A percentile compares a stretch with the other conserved stretches of the same genome.
Conservation (phyloP, 2,113 vertebrate genomes). For the Zosterops lateralis region DNA sequence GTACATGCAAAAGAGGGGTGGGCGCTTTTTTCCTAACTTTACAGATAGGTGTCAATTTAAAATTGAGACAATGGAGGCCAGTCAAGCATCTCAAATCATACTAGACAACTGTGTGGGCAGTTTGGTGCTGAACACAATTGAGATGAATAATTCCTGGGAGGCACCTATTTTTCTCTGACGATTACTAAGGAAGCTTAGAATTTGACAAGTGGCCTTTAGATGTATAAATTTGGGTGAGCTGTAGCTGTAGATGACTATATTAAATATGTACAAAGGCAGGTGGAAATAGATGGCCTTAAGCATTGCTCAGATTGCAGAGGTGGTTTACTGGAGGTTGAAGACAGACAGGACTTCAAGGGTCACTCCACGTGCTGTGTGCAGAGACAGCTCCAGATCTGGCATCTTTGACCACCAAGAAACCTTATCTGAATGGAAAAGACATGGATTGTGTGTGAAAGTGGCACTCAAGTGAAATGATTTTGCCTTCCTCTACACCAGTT, state of each 20-base stretch:
- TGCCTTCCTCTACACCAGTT: not conserved
- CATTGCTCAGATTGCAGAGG: not conserved
- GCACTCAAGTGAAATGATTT: not conserved
- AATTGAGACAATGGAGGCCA: slow-evolving; percentile 24
- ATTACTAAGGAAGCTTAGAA: slow-evolving; percentile 21
- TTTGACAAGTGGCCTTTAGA: slow-evolving; percentile 43
- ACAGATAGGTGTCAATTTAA: not conserved
- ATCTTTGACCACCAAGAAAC: not conserved
- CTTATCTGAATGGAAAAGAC: not conserved
- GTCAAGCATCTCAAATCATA: slow-evolving; percentile 41
- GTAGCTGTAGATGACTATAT: not conserved
- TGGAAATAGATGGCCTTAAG: not conserved
- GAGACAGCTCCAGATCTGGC: not conserved
- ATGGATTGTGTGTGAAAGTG: not conserved
- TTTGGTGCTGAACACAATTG: slow-evolving; percentile 27
- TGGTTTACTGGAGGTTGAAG: not conserved
- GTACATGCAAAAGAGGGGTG: not conserved
- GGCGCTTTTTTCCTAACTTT: not conserved
- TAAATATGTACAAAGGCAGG: not conserved
- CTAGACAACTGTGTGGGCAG: slow-evolving; percentile 46
- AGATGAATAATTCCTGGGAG: slow-evolving; percentile 44
- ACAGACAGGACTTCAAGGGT: not conserved
- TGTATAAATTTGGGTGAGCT: not conserved
- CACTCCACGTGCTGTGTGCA: not conserved
- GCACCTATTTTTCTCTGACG: slow-evolving; percentile 18